These are phyloP conservation scores for Bugulina stolonifera DNA, from an alignment of 2,888 invertebrate genomes.

Conservation along the genomic window DNA sequence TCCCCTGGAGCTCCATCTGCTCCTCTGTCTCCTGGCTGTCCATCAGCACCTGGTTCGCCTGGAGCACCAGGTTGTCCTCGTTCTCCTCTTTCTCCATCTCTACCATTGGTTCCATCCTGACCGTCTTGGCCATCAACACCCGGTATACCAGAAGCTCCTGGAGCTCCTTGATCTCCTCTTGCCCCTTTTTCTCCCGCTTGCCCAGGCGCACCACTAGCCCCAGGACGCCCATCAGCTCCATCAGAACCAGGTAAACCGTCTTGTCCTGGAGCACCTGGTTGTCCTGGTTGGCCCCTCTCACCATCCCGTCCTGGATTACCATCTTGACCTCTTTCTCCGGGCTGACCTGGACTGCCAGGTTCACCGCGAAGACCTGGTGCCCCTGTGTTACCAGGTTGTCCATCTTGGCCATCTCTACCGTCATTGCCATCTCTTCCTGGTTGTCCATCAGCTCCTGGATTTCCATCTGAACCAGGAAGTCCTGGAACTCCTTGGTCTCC, in stretches of 20 bases:
- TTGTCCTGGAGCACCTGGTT: slow-evolving; percentile 4
- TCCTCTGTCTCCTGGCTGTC: slow-evolving; percentile 28
- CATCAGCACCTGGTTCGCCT: slow-evolving; percentile 20
- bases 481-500: not conserved
- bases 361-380: not conserved
- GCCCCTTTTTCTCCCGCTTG: not conserved
- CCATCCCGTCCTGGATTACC: slow-evolving; percentile 10
- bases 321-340: slow-evolving; percentile 27
- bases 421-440: slow-evolving; percentile 6
- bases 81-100: slow-evolving; percentile 24
- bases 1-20: slow-evolving; percentile 26
- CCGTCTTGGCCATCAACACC: slow-evolving; percentile 14
- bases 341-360: not conserved
- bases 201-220: not conserved
- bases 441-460: not conserved
- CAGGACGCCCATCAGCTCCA: slow-evolving; percentile 4
- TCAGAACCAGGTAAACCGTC: slow-evolving; percentile 10
- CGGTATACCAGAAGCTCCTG: slow-evolving; percentile 24
- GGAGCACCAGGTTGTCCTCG: not conserved
- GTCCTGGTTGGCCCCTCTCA: not conserved
- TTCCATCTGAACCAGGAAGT: slow-evolving; percentile 4
- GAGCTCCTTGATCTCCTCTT: slow-evolving; percentile 23
- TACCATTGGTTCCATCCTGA: slow-evolving; percentile 22
- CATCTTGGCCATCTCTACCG: slow-evolving; percentile 16
- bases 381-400: slow-evolving; percentile 27